phyloP scores from a whole-genome alignment of 2,113 vertebrate species.

The Orientallactaga bullata region DNA sequence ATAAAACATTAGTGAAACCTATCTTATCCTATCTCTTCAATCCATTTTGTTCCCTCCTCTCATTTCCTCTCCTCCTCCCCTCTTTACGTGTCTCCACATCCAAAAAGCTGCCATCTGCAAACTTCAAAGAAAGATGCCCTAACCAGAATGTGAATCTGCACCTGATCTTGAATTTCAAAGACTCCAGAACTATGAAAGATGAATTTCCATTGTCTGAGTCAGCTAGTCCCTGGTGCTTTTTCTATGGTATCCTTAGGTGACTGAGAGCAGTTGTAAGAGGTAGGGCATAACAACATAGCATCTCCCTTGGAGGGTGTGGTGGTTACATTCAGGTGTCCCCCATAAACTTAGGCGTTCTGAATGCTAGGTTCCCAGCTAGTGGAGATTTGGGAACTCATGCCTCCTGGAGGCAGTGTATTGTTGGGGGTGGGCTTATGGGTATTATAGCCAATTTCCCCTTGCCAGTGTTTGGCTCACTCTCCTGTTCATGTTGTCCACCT shows the following conservation, averaged over 20 bases:
- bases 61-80: accelerated
- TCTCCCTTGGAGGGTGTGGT: not conserved
- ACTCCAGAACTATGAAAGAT: too few relatives aligned
- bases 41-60: not conserved
- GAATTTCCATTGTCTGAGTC: not conserved
- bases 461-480: too few relatives aligned
- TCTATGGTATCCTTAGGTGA: not conserved
- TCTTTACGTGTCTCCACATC: not conserved
- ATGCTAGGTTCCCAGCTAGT: too few relatives aligned
- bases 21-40: not conserved
- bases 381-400: too few relatives aligned
- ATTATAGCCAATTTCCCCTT: too few relatives aligned
- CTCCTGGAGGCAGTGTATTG: too few relatives aligned
- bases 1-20: not conserved
- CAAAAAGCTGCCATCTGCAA: not conserved
- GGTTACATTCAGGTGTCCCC: too few relatives aligned
- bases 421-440: too few relatives aligned
- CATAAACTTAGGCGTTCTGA: too few relatives aligned
- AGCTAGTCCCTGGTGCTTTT: not conserved
- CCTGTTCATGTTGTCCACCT: too few relatives aligned
- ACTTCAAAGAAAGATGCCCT: not conserved
- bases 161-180: not conserved
- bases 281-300: not conserved
- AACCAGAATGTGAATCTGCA: not conserved
- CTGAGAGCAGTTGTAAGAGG: not conserved